Evolutionary conservation across 2,797 vertebrate species (phyloP), one percentile per base, ranked within the genome.

Genomic region (Channallabes apus): DNA sequence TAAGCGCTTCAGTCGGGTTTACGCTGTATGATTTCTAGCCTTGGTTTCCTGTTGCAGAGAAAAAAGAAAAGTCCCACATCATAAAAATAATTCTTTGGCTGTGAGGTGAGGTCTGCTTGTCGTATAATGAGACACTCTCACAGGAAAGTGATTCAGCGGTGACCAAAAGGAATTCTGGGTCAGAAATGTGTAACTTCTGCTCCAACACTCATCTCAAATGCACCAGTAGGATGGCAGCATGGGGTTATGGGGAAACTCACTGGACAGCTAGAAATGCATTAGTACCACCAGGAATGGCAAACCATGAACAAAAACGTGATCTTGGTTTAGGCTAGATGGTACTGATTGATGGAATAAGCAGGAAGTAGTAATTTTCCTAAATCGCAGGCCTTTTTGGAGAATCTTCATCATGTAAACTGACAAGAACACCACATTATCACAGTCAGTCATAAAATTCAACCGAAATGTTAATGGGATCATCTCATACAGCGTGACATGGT

Each of bases 1-100:
- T 81, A 68, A 88, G 29, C n/a, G 6, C 41, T 29, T 65, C 38
- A 27, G 41, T n/a, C 2, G 15, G 78, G 78, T 80, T 67, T 67
- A 80, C 78, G 14, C 61, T 29, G 78, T 51, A 15, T 1, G 61
- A 65, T 80, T 80, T 41, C 4, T 38, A 12, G 32, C 32, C 32
- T 11, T 3, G 15, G 32, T 38, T 69, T 82, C 6, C 1, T 4
- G 38, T 69, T 6, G 2, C 17, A 11, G 15, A 24, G 2, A 41
- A 51, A 62, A 62, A 41, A 24, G 2, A n/a, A 51, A 62, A 41
- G 27, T 41, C 20, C 3, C 18, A 35, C 27, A 22, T 58, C 8
- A 3, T 20, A 56, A 11, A 11, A 18, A n/a, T 41, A 73, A 8
- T 17, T 27, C 3, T 72, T 46, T 4, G 24, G 6, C 3, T 14